These are phyloP conservation scores for Danio kyathit DNA, from an alignment of 2,797 vertebrate genomes.

Conservation along the genomic window DNA sequence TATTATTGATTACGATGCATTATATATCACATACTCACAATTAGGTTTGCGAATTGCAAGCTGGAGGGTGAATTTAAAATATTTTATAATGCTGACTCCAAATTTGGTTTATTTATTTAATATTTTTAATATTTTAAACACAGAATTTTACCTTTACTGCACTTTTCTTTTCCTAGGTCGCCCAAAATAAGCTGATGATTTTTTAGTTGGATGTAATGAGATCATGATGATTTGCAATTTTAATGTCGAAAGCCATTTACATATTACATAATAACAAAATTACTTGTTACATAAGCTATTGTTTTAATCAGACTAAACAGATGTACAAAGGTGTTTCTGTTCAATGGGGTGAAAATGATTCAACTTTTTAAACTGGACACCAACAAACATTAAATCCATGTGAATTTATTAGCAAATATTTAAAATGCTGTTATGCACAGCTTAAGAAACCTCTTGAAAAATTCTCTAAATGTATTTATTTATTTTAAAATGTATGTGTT, in stretches of 20 bases:
- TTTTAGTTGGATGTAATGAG: background rate
- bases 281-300: background rate
- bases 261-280: slow-evolving; percentile 14
- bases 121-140: background rate
- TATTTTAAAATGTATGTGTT: too few relatives aligned
- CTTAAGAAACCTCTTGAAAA: too few relatives aligned
- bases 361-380: background rate
- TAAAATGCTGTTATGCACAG: background rate
- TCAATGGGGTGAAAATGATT: background rate
- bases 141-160: background rate
- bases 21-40: background rate
- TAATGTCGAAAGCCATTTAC: background rate
- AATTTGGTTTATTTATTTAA: background rate
- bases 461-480: too few relatives aligned
- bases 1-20: slow-evolving; percentile 23
- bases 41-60: slow-evolving; percentile 27
- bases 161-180: background rate
- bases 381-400: background rate
- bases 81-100: background rate
- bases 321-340: background rate
- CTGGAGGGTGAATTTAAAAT: slow-evolving; percentile 19
- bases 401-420: background rate
- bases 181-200: background rate
- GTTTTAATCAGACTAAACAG: background rate
- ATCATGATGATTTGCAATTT: background rate